These are phyloP conservation scores for Sturnira hondurensis DNA, from an alignment of 2,113 vertebrate genomes.

Conservation along the genomic window DNA sequence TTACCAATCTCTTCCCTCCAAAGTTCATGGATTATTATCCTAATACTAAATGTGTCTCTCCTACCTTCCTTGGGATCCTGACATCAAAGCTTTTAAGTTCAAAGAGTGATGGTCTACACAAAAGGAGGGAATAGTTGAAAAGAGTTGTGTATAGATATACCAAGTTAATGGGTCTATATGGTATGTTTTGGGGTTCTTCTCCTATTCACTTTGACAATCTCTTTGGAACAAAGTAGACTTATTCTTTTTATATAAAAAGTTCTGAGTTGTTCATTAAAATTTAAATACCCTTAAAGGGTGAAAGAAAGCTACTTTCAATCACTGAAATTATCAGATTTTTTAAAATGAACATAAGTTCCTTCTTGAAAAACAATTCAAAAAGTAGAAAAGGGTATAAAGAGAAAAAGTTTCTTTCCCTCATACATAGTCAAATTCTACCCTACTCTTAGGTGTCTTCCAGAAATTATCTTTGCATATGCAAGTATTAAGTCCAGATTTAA, in stretches of 20 bases:
- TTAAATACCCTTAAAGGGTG: background rate
- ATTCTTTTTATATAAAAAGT: conserved; percentile 4
- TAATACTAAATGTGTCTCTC: background rate
- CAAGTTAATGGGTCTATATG: background rate
- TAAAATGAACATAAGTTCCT: background rate
- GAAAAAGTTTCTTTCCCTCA: background rate
- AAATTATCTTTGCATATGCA: background rate
- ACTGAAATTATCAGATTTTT: background rate
- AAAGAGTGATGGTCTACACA: background rate
- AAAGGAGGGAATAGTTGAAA: background rate
- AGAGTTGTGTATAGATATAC: background rate
- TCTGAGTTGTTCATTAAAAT: background rate
- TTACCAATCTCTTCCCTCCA: background rate
- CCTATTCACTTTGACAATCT: background rate
- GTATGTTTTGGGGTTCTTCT: background rate
- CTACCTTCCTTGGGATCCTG: background rate
- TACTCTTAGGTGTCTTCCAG: background rate
- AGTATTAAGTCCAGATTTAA: background rate
- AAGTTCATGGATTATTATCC: background rate
- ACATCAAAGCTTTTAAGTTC: background rate
- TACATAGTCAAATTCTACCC: background rate
- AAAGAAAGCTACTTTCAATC: background rate
- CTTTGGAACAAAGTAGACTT: conserved; percentile 2
- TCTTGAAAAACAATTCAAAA: background rate
- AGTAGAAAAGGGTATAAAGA: background rate